A percentile compares a stretch with the other conserved stretches of the same genome.
phyloP scores from a whole-genome alignment of 30 jellyfish, hydroid and myxozoan genomes.

The Cassiopea xamachana region DNA sequence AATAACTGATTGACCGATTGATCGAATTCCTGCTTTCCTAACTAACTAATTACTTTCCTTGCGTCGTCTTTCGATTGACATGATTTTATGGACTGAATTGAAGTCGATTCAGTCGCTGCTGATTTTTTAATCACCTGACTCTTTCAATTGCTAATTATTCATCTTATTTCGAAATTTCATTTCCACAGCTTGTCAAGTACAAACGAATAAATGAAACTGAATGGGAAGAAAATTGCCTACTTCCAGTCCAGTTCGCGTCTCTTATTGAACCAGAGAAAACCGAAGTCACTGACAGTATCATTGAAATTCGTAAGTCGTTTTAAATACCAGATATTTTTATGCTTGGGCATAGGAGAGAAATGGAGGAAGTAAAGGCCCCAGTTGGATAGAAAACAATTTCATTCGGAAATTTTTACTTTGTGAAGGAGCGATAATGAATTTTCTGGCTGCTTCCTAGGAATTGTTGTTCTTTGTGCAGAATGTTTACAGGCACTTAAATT shows the following conservation, averaged over 20 bases:
- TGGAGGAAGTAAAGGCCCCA: too few relatives aligned
- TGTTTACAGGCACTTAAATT: too few relatives aligned
- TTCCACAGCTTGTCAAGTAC: slow-evolving; percentile 58
- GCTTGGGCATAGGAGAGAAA: too few relatives aligned
- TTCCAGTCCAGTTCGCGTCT: slow-evolving; percentile 84
- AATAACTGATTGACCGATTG: not conserved
- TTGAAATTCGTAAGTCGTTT: slow-evolving; percentile 65
- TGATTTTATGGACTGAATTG: too few relatives aligned
- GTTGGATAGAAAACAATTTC: too few relatives aligned
- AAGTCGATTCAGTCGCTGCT: not conserved
- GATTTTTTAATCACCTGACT: not conserved
- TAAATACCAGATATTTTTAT: not conserved
- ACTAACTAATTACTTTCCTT: not conserved
- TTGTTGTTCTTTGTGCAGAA: too few relatives aligned
- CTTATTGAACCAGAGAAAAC: slow-evolving; percentile 53
- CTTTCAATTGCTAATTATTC: too few relatives aligned
- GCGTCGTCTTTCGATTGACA: not conserved
- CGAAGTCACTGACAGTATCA: slow-evolving; percentile 48
- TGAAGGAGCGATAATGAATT: too few relatives aligned
- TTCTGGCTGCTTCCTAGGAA: too few relatives aligned
- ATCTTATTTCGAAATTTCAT: too few relatives aligned
- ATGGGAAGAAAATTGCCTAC: slow-evolving; percentile 63
- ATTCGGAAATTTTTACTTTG: too few relatives aligned
- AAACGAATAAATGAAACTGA: slow-evolving; percentile 51
- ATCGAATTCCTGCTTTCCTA: not conserved